Base-by-base conservation (phyloP, 2,888 invertebrate genomes). In the Chirona hameri region DNA sequence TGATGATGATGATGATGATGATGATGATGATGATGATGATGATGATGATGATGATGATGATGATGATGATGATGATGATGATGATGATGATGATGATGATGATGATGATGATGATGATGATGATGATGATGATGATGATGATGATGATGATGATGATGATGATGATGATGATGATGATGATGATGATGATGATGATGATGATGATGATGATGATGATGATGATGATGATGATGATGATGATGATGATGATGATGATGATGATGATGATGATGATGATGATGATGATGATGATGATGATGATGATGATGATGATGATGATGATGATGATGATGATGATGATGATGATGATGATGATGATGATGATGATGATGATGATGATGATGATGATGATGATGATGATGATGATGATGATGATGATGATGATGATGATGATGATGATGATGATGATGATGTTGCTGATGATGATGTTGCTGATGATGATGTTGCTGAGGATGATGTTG, bases 1-100 rank as follows among this genome's bases (percentile, higher is more conserved):
- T n/a, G 65, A 65, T n/a, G 65, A 65, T n/a, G 65, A 65, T n/a
- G 65, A 65, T n/a, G 65, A 65, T 65, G 65, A 65, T 65, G 65
- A 65, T 65, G 65, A 65, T 65, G 65, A 65, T 65, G 65, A 65
- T 65, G 65, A 65, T 65, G 65, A 65, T 65, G 65, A 65, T 65
- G 65, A 65, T 65, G 65, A 65, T 65, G 65, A 65, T 65, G 65
- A 65, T 65, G 65, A 65, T 65, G 65, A 65, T 65, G 65, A 65
- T 65, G 65, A 65, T 65, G 65, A 65, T 65, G 65, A 65, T 65
- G n/a, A 21, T 65, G 65, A 65, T 65, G 65, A 65, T 65, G 65
- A 65, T 65, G 65, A 65, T 65, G 65, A 65, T 65, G 65, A 65
- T 65, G 65, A 65, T 65, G 65, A 65, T 65, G 65, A 65, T 65